These are phyloP conservation scores for Eciton burchellii DNA, from an alignment of 1,140 invertebrate genomes.

Conservation along the genomic window DNA sequence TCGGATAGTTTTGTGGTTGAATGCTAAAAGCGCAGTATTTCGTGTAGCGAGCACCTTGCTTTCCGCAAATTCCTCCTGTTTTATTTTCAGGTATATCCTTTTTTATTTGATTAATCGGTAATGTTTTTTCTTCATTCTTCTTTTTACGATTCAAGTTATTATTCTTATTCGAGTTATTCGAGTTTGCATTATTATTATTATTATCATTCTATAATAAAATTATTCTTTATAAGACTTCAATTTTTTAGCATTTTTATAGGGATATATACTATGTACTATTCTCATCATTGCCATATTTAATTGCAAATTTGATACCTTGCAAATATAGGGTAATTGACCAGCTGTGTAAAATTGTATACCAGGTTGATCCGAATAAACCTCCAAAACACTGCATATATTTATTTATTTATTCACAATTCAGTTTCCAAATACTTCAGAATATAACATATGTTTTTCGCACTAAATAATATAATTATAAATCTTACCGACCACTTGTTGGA, in stretches of 20 bases:
- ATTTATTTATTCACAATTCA: too few species aligned
- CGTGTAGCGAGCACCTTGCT: constrained; percentile 89
- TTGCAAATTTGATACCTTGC: constrained; percentile 24
- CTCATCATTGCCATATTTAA: not conserved
- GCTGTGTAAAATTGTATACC: constrained; percentile 95
- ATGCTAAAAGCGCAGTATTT: constrained; percentile 93
- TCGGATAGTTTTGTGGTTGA: constrained; percentile 96
- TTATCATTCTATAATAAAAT: constrained; percentile 6
- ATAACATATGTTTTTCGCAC: not conserved
- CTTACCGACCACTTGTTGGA: constrained; percentile 87
- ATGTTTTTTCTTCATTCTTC: constrained; percentile 40
- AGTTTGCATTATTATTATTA: not conserved
- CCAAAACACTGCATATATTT: constrained; percentile 86
- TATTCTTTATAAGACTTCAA: not conserved
- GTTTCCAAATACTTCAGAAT: too few species aligned
- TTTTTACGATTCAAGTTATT: constrained; percentile 16
- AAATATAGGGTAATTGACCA: constrained; percentile 87
- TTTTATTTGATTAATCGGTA: constrained; percentile 19
- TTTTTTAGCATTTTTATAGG: not conserved
- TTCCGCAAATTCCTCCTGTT: constrained; percentile 87
- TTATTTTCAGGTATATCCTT: constrained; percentile 25
- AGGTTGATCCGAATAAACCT: constrained; percentile 93
- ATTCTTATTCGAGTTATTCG: not conserved
- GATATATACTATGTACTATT: not conserved
- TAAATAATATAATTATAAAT: constrained; percentile 24